Conservation (phyloP, 2,888 invertebrate genomes). For the Ochropleura leucogaster region DNA sequence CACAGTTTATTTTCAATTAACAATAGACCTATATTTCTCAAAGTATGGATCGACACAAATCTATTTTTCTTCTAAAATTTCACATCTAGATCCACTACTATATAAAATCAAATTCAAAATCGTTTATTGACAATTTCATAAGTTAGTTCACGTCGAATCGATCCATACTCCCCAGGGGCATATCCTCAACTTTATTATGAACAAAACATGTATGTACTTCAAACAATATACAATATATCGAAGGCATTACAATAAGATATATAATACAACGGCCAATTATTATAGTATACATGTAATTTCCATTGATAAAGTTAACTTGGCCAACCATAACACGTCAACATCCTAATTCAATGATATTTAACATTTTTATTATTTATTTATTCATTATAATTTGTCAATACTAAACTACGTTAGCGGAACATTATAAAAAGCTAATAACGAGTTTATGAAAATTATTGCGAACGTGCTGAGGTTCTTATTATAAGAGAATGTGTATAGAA, state of each 20-base stretch:
- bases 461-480: slow-evolving; percentile 68
- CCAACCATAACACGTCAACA: slow-evolving; percentile 67
- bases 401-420: slow-evolving; percentile 82
- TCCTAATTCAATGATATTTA: slow-evolving; percentile 70
- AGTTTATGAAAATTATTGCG: slow-evolving; percentile 79
- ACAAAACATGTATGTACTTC: slow-evolving; percentile 63
- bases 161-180: slow-evolving; percentile 55
- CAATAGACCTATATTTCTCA: slow-evolving; percentile 10
- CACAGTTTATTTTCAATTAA: not conserved
- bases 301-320: slow-evolving; percentile 59
- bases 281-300: slow-evolving; percentile 65
- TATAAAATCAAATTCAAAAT: slow-evolving; percentile 36
- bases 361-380: slow-evolving; percentile 67
- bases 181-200: slow-evolving; percentile 53
- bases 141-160: slow-evolving; percentile 44
- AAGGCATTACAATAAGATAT: slow-evolving; percentile 62
- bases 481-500: slow-evolving; percentile 1
- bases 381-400: slow-evolving; percentile 70
- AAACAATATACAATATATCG: slow-evolving; percentile 59
- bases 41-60: slow-evolving; percentile 51
- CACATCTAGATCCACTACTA: slow-evolving; percentile 32
- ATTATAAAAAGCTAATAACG: slow-evolving; percentile 85
- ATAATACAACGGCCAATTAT: slow-evolving; percentile 61
- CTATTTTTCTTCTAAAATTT: slow-evolving; percentile 39
- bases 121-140: slow-evolving; percentile 63